Conservation (phyloP, 1,140 invertebrate species). For the Bombus impatiens region DNA sequence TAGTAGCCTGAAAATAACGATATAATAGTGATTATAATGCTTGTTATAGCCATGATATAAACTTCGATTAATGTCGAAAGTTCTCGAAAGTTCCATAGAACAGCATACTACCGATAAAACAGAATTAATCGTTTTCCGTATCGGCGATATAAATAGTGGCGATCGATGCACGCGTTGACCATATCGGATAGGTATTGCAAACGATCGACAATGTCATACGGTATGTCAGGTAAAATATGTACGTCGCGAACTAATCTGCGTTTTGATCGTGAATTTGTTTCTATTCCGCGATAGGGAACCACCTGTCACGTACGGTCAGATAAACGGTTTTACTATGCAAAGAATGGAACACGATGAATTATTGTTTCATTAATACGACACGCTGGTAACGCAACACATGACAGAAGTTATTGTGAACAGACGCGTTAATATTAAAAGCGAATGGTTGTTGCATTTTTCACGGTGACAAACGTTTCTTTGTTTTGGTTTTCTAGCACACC, state of each 20-base stretch:
- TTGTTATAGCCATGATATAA: not conserved
- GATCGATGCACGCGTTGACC: constrained; percentile 47
- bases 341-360: constrained; percentile 55
- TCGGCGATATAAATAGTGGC: constrained; percentile 54
- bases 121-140: constrained; percentile 34
- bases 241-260: constrained; percentile 56
- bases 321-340: constrained; percentile 56
- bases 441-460: constrained; percentile 23
- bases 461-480: constrained; percentile 8
- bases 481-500: not conserved
- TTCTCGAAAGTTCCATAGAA: not conserved
- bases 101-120: not conserved
- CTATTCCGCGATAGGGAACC: constrained; percentile 58
- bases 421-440: constrained; percentile 6
- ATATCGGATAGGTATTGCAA: constrained; percentile 45
- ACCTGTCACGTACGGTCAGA: constrained; percentile 54
- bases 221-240: constrained; percentile 58
- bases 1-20: not conserved
- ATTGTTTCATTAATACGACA: constrained; percentile 66
- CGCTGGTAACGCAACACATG: constrained; percentile 6
- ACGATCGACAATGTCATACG: constrained; percentile 55
- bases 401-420: constrained; percentile 14
- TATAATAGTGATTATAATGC: not conserved
- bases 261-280: constrained; percentile 59
- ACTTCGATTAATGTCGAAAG: constrained; percentile 7